phyloP scores from a whole-genome alignment of 2,888 invertebrate genomes.

The Eubasilissa splendida region DNA sequence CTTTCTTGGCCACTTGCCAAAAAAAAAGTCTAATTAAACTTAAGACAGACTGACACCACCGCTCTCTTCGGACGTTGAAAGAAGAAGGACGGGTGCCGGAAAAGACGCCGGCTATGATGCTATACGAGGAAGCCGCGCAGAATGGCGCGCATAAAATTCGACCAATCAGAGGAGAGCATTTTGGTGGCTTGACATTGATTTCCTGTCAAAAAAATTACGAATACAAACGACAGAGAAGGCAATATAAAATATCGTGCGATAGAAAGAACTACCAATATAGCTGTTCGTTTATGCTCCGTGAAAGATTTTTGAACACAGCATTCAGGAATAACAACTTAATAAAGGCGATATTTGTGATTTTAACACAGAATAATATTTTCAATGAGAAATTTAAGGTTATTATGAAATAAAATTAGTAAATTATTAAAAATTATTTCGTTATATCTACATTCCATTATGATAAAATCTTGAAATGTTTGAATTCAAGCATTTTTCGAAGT shows the following conservation, averaged over 20 bases:
- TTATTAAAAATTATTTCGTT: too few relatives aligned
- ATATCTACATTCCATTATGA: too few relatives aligned
- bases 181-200: slow-evolving; percentile 45
- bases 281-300: not conserved
- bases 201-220: slow-evolving; percentile 45
- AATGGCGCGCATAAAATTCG: slow-evolving; percentile 44
- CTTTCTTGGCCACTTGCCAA: slow-evolving; percentile 72
- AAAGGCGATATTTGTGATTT: not conserved
- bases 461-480: too few relatives aligned
- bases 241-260: not conserved
- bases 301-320: not conserved
- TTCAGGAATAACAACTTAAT: slow-evolving; percentile 12
- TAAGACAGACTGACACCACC: slow-evolving; percentile 66
- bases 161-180: slow-evolving; percentile 48
- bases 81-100: slow-evolving; percentile 65
- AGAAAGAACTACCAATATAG: slow-evolving; percentile 33
- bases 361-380: too few relatives aligned
- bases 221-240: slow-evolving; percentile 12
- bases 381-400: too few relatives aligned
- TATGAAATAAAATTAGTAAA: too few relatives aligned
- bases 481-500: too few relatives aligned
- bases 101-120: slow-evolving; percentile 51
- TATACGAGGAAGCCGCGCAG: slow-evolving; percentile 27
- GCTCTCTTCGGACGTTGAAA: slow-evolving; percentile 72
- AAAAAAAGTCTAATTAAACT: slow-evolving; percentile 66